phyloP scores from a whole-genome alignment of 2,797 vertebrate species.

The Melanotaenia maccullochi region DNA sequence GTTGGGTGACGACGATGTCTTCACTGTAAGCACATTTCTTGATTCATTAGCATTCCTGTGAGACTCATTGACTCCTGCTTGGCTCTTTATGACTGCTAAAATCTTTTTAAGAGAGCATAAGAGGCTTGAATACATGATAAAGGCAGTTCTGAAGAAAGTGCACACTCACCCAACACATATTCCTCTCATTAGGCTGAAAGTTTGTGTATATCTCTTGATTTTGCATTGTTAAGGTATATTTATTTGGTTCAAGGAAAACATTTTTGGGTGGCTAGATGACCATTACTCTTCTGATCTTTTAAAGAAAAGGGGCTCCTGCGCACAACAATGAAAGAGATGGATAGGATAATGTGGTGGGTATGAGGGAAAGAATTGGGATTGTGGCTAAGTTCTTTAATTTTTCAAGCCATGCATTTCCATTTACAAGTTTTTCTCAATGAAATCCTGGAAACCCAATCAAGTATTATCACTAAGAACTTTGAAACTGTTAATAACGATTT shows the following conservation, averaged over 20 bases:
- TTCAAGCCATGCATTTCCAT: neutral
- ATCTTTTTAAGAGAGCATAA: no score
- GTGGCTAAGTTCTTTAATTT: neutral
- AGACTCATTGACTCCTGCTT: neutral
- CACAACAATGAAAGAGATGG: no score
- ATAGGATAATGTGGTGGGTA: no score
- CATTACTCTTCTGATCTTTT: no score
- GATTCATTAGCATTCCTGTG: neutral
- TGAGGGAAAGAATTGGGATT: neutral
- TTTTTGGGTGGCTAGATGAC: no score
- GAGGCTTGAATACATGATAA: no score
- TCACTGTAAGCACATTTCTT: constrained; percentile 88
- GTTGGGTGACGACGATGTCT: constrained; percentile 97
- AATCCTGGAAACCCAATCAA: neutral
- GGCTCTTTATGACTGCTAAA: neutral
- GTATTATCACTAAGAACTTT: neutral
- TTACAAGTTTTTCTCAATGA: neutral
- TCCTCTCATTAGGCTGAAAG: neutral
- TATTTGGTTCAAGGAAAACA: no score
- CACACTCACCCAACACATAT: no score
- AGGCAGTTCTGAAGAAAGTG: neutral
- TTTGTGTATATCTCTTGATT: neutral
- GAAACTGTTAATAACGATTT: neutral
- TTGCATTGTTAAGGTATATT: neutral
- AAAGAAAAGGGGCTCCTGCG: no score